Percentiles rank a stretch among this genome's conserved stretches.
Conservation (phyloP, 2,113 vertebrate species). For the Syrmaticus mikado region DNA sequence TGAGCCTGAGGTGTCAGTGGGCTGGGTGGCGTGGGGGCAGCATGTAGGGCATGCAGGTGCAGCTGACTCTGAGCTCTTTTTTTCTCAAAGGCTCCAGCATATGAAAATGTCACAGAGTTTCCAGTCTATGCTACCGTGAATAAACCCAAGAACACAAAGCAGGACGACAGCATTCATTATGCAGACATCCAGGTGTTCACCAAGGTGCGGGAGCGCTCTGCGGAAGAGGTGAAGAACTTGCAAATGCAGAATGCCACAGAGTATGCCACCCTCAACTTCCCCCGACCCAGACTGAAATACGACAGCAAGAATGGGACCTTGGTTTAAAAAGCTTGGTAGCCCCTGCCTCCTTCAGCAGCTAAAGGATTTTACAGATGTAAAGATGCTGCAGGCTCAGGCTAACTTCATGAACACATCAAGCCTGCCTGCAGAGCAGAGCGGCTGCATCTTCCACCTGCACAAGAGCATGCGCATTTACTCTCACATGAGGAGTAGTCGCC, state of each 20-base stretch:
- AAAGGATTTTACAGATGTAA: background rate
- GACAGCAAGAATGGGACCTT: slow-evolving; percentile 78
- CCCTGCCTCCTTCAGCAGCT: background rate
- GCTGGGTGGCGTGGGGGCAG: background rate
- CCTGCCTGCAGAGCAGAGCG: background rate
- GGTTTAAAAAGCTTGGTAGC: slow-evolving; percentile 58
- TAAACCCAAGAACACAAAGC: background rate
- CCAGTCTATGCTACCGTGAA: slow-evolving; percentile 73
- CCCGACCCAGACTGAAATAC: slow-evolving; percentile 60
- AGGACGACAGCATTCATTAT: slow-evolving; percentile 80
- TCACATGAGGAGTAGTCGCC: background rate
- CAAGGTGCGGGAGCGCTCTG: slow-evolving; percentile 13
- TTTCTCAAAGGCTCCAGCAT: slow-evolving; percentile 43
- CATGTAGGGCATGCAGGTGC: background rate
- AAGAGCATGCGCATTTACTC: background rate
- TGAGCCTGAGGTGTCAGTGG: background rate
- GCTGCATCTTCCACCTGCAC: background rate
- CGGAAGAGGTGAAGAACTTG: slow-evolving; percentile 33
- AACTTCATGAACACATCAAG: background rate
- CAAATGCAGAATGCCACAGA: slow-evolving; percentile 74
- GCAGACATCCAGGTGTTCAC: slow-evolving; percentile 84
- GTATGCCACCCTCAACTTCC: slow-evolving; percentile 86
- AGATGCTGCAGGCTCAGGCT: background rate
- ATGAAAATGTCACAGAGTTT: slow-evolving; percentile 60
- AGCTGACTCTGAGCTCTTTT: background rate